phyloP scores from a whole-genome alignment of 2,797 vertebrate species.

The Semotilus atromaculatus region DNA sequence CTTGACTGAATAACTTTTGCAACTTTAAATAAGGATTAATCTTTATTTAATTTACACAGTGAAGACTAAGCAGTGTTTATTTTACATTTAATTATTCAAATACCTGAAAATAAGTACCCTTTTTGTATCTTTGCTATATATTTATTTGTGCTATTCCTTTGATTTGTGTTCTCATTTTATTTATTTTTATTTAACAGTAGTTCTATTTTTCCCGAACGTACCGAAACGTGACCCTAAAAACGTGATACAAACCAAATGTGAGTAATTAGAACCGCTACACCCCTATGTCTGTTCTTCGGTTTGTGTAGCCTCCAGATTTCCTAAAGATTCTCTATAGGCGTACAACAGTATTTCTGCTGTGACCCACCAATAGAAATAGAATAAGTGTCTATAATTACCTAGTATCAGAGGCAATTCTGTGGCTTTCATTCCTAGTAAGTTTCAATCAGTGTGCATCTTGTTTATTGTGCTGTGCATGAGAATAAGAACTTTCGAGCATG shows the following conservation, averaged over 20 bases:
- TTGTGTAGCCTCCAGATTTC: not conserved
- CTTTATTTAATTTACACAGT: not conserved
- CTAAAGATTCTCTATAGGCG: not conserved
- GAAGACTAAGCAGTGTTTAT: too few species aligned
- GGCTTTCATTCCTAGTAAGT: not conserved
- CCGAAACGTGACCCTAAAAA: not conserved
- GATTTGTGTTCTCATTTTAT: not conserved
- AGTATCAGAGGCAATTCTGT: not conserved
- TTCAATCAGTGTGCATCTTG: not conserved
- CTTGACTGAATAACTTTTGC: not conserved
- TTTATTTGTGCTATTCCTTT: not conserved
- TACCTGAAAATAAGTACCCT: too few species aligned
- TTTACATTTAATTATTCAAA: too few species aligned
- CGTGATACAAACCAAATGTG: not conserved
- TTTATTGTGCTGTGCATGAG: not conserved
- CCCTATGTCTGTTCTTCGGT: not conserved
- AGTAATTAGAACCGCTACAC: not conserved
- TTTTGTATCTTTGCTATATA: too few species aligned
- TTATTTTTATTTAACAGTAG: not conserved
- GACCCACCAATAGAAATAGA: slow-evolving; percentile 9
- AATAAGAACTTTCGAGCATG: not conserved
- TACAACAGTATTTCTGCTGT: not conserved
- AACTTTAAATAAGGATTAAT: not conserved
- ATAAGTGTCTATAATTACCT: slow-evolving; percentile 2
- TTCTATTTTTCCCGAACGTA: not conserved